phyloP scores from a whole-genome alignment of 2,888 invertebrate species.

The Chymomyza procnemis region DNA sequence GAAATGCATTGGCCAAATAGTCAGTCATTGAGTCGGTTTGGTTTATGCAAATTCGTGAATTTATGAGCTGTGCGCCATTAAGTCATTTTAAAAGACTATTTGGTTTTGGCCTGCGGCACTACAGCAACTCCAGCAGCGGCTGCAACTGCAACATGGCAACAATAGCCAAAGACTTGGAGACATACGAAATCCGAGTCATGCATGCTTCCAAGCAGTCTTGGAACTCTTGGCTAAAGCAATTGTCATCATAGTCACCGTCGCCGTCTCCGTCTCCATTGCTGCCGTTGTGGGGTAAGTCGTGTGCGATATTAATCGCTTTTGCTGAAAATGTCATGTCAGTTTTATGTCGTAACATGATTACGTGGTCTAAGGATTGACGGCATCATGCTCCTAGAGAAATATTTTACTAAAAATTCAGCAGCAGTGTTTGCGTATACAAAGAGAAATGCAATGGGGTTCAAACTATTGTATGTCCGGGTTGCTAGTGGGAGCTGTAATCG shows the following conservation, averaged over 20 bases:
- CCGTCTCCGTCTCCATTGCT: slow-evolving; percentile 24
- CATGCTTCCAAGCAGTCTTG: slow-evolving; percentile 2
- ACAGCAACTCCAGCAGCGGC: slow-evolving; percentile 16
- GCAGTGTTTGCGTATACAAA: background rate
- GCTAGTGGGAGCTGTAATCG: slow-evolving; percentile 18
- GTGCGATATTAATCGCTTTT: slow-evolving; percentile 75
- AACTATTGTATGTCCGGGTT: slow-evolving; percentile 16
- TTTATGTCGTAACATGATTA: slow-evolving; percentile 74
- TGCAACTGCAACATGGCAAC: slow-evolving; percentile 34
- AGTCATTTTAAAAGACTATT: slow-evolving; percentile 68
- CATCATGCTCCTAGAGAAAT: background rate
- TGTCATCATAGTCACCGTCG: background rate
- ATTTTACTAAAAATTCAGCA: background rate
- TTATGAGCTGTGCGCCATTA: slow-evolving; percentile 70
- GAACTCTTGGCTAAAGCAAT: slow-evolving; percentile 24
- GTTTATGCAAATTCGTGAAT: slow-evolving; percentile 70
- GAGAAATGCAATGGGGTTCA: slow-evolving; percentile 47
- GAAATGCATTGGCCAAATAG: slow-evolving; percentile 50
- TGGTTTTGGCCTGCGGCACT: slow-evolving; percentile 37
- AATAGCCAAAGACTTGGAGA: slow-evolving; percentile 38
- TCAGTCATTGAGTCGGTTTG: slow-evolving; percentile 26
- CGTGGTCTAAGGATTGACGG: slow-evolving; percentile 53
- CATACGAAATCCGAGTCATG: slow-evolving; percentile 31
- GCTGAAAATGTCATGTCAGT: slow-evolving; percentile 74
- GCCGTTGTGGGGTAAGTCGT: slow-evolving; percentile 45